Evolutionary conservation across 2,888 invertebrate species (phyloP), one percentile per base, ranked within the genome.

Genomic region (Lampropteryx suffumata): DNA sequence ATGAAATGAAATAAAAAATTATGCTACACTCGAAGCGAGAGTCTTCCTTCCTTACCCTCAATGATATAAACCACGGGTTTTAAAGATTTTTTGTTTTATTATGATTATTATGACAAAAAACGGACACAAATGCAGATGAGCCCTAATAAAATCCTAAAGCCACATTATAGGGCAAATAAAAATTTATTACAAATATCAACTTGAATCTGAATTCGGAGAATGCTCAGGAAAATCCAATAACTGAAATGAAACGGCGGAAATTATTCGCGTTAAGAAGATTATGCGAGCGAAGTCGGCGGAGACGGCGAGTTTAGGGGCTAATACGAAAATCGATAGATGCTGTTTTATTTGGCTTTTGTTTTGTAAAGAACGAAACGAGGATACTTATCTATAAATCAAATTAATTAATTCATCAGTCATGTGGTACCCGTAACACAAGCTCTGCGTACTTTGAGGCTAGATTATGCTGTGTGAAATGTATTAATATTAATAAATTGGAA

Each of bases 151-250:
- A 80, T 73, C 57, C 62, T 58, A 73, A 63, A 68, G 67, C 67
- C 60, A 60, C 72, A 65, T 72, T 73, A 72, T 73, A 59, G 64
- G 62, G 64, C 62, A 56, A 68, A 83, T 82, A 82, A 82, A 83
- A 83, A 79, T 73, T 81, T 79, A 84, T 84, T 74, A 74, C 82
- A 78, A 82, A 82, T 79, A 79, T 79, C 75, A 78, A 78, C 69
- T 72, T 57, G 55, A 69, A 68, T 68, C 62, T 56, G 55, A 55
- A 62, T 62, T 59, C 67, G 65, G 64, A 58, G 58, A 55, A 63
- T 61, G 61, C 68, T 64, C 59, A 63, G 67, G 73, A 68, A 75
- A 77, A 81, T 76, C 76, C 76, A 80, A 84, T 82, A 82, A 82
- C 75, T 65, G 69, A 75, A 78, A 79, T 74, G 76, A 78, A 82